Evolutionary conservation across 2,888 invertebrate species (phyloP), one percentile per base, ranked within the genome.

Genomic region (Eupsilia transversa): DNA sequence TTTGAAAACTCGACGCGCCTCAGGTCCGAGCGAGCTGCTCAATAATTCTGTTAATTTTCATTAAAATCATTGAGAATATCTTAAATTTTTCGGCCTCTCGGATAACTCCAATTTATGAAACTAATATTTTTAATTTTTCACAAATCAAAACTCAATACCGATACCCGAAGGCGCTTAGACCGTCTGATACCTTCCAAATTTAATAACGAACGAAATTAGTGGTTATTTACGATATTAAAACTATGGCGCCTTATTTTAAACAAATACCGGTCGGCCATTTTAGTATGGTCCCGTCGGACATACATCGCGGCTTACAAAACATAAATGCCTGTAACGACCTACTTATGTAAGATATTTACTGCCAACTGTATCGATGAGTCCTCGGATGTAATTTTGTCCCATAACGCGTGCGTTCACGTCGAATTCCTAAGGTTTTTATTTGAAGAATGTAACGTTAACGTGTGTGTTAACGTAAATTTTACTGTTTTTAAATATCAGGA

Each of bases 31-130:
- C 67, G 72, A 73, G 69, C 80, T 83, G 77, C 77, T 79, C 87
- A 88, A 91, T 92, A 89, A 90, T 91, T 89, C 87, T 86, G 88
- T 89, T 91, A 89, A 90, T 88, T 89, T 89, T 89, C 88, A 91
- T 92, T 92, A 89, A 86, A 86, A 80, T 82, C 80, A 78, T 77
- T 57, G 63, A 35, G 75, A 76, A 84, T 87, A 73, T 74, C 71
- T 81, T 80, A 72, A 77, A 84, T 68, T 72, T 80, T 83, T 86
- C 43, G 59, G 43, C 49, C 52, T 63, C 75, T 82, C 72, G 23
- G 30, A 57, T 57, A 60, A 80, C 67, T 78, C 65, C 65, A 84
- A 82, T 81, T 83, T 83, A 77, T 74, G 82, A 66, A 74, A 84
- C 78, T 79, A 72, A 85, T 83, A 83, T 83, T 80, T 82, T 86